phyloP scores from a whole-genome alignment of 92 coral and sea anemone species.

The Umimayanthus kanabou region DNA sequence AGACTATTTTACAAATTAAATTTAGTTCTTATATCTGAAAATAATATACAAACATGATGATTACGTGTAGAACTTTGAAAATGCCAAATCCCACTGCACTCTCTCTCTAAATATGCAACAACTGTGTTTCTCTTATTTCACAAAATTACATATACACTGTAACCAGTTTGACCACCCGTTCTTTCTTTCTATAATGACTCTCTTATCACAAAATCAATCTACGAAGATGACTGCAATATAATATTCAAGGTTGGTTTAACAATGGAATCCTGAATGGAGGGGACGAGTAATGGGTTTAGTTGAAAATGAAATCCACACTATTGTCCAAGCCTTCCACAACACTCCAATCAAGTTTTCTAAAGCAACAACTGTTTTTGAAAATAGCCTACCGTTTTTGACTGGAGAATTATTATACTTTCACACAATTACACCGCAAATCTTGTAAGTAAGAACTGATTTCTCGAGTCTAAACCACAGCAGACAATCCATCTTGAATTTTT shows the following conservation, averaged over 20 bases:
- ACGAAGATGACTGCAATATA: background rate
- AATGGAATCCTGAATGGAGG: background rate
- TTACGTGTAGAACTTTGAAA: too few species aligned
- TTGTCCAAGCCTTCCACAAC: background rate
- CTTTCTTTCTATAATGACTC: background rate
- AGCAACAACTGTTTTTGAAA: background rate
- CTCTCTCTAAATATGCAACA: background rate
- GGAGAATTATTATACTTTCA: background rate
- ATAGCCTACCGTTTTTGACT: background rate
- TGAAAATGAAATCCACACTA: slow-evolving; percentile 1
- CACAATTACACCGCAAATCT: background rate
- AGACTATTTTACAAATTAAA: background rate
- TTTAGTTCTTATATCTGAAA: background rate
- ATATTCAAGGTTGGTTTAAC: background rate
- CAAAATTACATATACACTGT: background rate
- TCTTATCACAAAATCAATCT: background rate
- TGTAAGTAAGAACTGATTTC: slow-evolving; percentile 14
- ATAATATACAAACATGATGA: background rate
- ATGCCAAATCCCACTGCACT: background rate
- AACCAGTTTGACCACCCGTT: background rate
- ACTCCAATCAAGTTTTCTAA: background rate
- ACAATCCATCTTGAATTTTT: slow-evolving; percentile 32
- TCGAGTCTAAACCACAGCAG: slow-evolving; percentile 33
- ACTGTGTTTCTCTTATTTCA: too few species aligned
- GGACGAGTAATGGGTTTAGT: background rate